Base-by-base conservation (phyloP, 1,140 invertebrate genomes). In the Formica exsecta region DNA sequence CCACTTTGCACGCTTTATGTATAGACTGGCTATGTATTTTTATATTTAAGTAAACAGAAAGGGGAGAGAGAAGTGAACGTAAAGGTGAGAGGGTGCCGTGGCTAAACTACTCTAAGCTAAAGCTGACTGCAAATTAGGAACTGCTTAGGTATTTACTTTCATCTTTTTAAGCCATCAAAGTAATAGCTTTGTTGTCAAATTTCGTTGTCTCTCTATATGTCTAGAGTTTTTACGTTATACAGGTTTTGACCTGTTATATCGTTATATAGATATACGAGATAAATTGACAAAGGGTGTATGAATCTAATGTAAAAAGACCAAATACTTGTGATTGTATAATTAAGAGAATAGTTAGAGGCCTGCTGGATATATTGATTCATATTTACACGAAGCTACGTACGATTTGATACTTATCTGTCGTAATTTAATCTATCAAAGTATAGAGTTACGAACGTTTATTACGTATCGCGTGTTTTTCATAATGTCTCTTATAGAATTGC, bases 11-110 rank as follows among this genome's bases (percentile, higher is more conserved):
- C 93, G 93, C 94, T 94, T 93, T 93, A 94, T 95, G 93, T 95
- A 95, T 95, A 95, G 95, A 95, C 94, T 95, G 95, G 95, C 94
- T 95, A 95, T 95, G 94, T 95, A 95, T 95, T 95, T 95, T 95
- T 95, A 95, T 95, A 94, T 94, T 95, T 95, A 95, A 95, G 93
- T 95, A 93, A 95, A 90, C 85, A 77, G 85, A 59, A 89, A 41
- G 65, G 57, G 68, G 32, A 80, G 70, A 81, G 88, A 87, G 48
- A 51, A 16, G 48, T 88, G 81, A 77, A 81, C 88, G 87, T 84
- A 80, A 88, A 91, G 62, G 41, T 83, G 88, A 62, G 87, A 86
- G 68, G 91, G 92, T 89, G 92, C 91, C 92, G 92, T 93, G 92
- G 92, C 92, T 92, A 87, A 84, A 87, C 79, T 51, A 51, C 74